phyloP scores from a whole-genome alignment of 2,797 vertebrate species.

The Poeciliopsis presidionis region DNA sequence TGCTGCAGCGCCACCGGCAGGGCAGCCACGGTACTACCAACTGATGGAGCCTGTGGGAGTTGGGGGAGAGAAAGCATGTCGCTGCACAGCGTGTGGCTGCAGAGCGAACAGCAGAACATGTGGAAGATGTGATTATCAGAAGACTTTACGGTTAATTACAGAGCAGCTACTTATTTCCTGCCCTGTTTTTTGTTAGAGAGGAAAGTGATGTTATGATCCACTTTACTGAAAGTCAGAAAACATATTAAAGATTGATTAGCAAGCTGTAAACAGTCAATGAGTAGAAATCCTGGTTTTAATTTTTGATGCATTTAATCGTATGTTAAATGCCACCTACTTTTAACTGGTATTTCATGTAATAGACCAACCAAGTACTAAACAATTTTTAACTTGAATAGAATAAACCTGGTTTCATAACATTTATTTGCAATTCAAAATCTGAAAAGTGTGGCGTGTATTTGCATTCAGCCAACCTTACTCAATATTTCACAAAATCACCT shows the following conservation, averaged over 20 bases:
- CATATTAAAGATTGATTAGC: neutral
- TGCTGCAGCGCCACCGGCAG: conserved; percentile 63
- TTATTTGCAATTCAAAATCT: neutral
- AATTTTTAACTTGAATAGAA: neutral
- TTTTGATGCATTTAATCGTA: neutral
- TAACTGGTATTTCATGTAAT: neutral
- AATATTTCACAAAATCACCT: neutral
- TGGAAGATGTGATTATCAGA: conserved; percentile 3
- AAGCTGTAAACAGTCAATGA: neutral
- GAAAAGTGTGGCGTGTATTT: neutral
- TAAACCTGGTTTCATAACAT: neutral
- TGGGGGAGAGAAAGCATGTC: conserved; percentile 37
- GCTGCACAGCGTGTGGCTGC: conserved; percentile 22
- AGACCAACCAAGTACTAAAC: neutral
- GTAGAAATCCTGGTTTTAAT: neutral
- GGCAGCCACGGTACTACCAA: neutral
- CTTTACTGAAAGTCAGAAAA: neutral
- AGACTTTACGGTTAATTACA: neutral
- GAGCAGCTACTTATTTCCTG: neutral
- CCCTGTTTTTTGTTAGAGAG: neutral
- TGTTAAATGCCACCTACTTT: neutral
- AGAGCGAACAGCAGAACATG: conserved; percentile 13
- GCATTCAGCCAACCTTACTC: neutral
- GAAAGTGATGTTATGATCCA: neutral
- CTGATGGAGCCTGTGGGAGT: neutral